phyloP scores from a whole-genome alignment of 2,113 vertebrate species.

The Hippocampus mohnikei region DNA sequence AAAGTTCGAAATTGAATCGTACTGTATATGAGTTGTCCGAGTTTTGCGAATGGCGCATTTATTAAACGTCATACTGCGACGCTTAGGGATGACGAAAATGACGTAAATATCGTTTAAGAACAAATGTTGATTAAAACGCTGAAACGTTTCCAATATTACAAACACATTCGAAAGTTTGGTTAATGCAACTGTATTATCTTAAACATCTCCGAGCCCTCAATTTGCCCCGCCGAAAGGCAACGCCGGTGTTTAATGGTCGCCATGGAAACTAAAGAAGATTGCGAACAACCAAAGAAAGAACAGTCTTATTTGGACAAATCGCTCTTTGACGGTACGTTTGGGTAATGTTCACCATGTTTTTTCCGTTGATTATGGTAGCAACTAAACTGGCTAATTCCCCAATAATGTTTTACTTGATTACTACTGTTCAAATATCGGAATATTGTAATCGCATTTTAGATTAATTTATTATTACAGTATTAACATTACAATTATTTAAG shows the following conservation, averaged over 20 bases:
- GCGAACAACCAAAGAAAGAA: not conserved
- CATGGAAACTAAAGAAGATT: not conserved
- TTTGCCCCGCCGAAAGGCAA: not conserved
- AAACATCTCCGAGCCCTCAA: not conserved
- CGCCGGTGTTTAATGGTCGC: not conserved
- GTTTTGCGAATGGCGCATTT: not conserved
- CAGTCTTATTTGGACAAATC: not conserved
- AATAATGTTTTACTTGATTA: too few species aligned
- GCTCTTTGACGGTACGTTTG: not conserved
- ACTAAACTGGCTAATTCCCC: not conserved
- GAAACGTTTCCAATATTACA: not conserved
- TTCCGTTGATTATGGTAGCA: not conserved
- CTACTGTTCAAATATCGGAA: not conserved
- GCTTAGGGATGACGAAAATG: conserved; percentile 29
- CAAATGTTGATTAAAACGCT: not conserved
- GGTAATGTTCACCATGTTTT: not conserved
- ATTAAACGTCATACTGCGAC: not conserved
- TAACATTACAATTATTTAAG: not conserved
- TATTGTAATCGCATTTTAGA: not conserved
- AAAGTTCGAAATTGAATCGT: too few species aligned
- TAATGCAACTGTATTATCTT: not conserved
- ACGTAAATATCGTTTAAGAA: not conserved
- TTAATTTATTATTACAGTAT: not conserved
- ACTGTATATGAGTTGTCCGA: not conserved
- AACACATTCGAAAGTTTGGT: not conserved